phyloP scores from a whole-genome alignment of 1,140 invertebrate genomes.

The Heterodera schachtii region DNA sequence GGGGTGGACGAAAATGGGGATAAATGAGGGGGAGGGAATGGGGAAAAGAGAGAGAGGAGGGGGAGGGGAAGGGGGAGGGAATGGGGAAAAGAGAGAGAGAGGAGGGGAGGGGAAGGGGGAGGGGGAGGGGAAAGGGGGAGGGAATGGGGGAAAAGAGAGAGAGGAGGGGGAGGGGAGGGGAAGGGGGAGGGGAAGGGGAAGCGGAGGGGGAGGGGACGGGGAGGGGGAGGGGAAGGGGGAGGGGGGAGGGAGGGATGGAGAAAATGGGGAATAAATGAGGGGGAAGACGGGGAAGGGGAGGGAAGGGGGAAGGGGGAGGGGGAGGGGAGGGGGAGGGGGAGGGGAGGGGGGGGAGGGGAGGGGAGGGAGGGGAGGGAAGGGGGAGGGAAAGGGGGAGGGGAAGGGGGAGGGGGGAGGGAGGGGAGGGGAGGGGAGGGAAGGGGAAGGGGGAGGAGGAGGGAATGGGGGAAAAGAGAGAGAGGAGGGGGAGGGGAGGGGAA shows the following conservation, averaged over 20 bases:
- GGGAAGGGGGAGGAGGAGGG: background rate
- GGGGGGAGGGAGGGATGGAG: too few species aligned
- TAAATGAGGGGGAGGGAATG: too few species aligned
- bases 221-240: too few species aligned
- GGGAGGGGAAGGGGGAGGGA: background rate
- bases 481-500: background rate
- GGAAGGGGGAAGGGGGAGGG: background rate
- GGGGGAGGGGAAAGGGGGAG: background rate
- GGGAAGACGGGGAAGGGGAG: background rate
- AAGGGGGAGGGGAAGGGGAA: background rate
- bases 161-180: too few species aligned
- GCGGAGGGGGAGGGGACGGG: too few species aligned
- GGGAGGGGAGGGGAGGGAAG: background rate
- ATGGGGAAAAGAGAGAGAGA: too few species aligned
- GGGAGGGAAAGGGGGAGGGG: background rate
- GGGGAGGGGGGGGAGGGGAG: background rate
- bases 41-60: too few species aligned
- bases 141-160: background rate
- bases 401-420: background rate
- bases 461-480: background rate
- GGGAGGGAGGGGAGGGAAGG: background rate
- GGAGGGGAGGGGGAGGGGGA: background rate
- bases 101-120: background rate
- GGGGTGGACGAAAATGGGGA: background rate
- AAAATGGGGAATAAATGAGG: background rate